These are phyloP conservation scores for Hemistola chrysoprasaria DNA, from an alignment of 2,888 invertebrate species.

Conservation along the genomic window DNA sequence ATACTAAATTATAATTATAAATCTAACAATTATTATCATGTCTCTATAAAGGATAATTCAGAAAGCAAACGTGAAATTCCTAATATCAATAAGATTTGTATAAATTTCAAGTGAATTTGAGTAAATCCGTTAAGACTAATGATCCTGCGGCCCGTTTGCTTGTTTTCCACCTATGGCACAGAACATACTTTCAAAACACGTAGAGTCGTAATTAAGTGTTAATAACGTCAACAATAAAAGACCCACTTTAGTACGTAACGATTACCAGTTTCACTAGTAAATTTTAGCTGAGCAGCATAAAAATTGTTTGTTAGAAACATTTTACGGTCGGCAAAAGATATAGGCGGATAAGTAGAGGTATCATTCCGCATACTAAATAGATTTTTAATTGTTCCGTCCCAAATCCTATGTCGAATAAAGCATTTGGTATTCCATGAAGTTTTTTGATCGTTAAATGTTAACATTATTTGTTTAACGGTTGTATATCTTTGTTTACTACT, in stretches of 20 bases:
- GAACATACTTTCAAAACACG: too few relatives aligned
- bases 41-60: too few relatives aligned
- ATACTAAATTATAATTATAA: too few relatives aligned
- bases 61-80: too few relatives aligned
- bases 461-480: slow-evolving; percentile 36
- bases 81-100: too few relatives aligned
- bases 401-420: slow-evolving; percentile 52
- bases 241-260: slow-evolving; percentile 51
- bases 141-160: too few relatives aligned
- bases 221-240: slow-evolving; percentile 52
- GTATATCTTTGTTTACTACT: slow-evolving; percentile 36
- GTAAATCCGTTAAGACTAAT: too few relatives aligned
- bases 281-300: slow-evolving; percentile 52
- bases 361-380: slow-evolving; percentile 61
- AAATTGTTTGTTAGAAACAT: slow-evolving; percentile 59
- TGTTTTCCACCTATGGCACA: too few relatives aligned
- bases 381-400: slow-evolving; percentile 67
- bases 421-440: slow-evolving; percentile 62
- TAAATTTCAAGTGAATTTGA: too few relatives aligned
- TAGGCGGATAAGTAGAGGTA: slow-evolving; percentile 51
- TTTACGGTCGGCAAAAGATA: slow-evolving; percentile 67
- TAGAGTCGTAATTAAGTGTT: slow-evolving; percentile 51
- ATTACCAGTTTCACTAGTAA: slow-evolving; percentile 43
- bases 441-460: slow-evolving; percentile 42
- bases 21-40: too few relatives aligned